Evolutionary conservation across 2,888 invertebrate species (phyloP).

Genomic region (Kuschelorhynchus macadamiae): DNA sequence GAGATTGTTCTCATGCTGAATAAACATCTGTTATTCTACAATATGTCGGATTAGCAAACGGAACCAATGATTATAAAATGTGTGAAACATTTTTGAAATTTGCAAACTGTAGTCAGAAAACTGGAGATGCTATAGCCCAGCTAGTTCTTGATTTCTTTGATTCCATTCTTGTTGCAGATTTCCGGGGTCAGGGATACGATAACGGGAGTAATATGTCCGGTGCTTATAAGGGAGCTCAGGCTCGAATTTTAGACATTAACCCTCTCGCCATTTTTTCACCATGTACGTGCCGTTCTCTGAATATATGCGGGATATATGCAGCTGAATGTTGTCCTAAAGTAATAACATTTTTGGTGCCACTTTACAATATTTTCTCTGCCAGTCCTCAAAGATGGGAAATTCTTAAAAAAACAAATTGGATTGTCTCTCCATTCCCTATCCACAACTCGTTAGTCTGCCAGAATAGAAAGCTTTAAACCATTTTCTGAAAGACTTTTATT

Average conservation of each 20-base stretch:
- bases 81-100: constrained; percentile 15
- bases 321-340: constrained; percentile 11
- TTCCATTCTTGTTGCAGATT: constrained; percentile 11
- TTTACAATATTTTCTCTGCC: constrained; percentile 8
- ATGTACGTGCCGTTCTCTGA: not conserved
- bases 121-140: constrained; percentile 10
- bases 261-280: constrained; percentile 10
- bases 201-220: constrained; percentile 12
- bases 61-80: not conserved
- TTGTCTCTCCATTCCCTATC: constrained; percentile 5
- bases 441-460: constrained; percentile 19
- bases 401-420: constrained; percentile 6
- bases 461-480: constrained; percentile 12
- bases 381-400: constrained; percentile 25
- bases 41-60: constrained; percentile 6
- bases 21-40: constrained; percentile 11
- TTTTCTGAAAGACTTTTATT: constrained; percentile 7
- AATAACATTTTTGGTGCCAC: constrained; percentile 11
- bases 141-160: constrained; percentile 3
- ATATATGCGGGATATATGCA: constrained; percentile 3
- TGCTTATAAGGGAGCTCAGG: constrained; percentile 1
- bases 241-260: not conserved
- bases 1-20: constrained; percentile 22
- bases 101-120: constrained; percentile 6
- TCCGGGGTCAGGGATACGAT: constrained; percentile 12